Percentiles rank a stretch among this genome's conserved stretches.
These are phyloP conservation scores for Anoplolepis gracilipes DNA, from an alignment of 1,140 invertebrate genomes.

Conservation along the genomic window DNA sequence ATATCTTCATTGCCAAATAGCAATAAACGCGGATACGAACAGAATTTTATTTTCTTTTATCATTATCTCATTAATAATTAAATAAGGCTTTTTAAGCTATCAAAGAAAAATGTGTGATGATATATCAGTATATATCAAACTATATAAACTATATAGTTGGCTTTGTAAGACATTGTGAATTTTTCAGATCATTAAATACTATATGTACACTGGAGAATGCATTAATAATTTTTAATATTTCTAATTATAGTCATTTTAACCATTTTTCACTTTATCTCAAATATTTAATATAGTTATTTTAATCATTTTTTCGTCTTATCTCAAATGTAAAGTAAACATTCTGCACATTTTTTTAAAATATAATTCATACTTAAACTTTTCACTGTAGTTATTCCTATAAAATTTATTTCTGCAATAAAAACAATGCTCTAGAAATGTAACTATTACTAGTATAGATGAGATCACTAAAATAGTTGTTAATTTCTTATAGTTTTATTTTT, in stretches of 20 bases:
- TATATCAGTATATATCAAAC: constrained; percentile 18
- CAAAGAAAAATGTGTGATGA: background rate
- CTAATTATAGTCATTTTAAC: no score
- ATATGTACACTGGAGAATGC: background rate
- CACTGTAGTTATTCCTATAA: constrained; percentile 4
- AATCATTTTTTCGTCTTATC: background rate
- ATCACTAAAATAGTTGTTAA: constrained; percentile 11
- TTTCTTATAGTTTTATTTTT: constrained; percentile 18
- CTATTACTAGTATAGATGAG: constrained; percentile 12
- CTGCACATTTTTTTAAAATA: constrained; percentile 37
- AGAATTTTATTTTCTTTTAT: constrained; percentile 29
- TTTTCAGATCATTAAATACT: background rate
- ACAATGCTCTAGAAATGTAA: constrained; percentile 36
- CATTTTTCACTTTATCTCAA: no score
- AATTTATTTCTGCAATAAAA: constrained; percentile 39
- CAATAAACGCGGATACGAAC: constrained; percentile 35
- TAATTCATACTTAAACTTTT: constrained; percentile 36
- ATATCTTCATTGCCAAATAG: constrained; percentile 45
- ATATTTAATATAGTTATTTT: constrained; percentile 31
- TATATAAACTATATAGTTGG: background rate
- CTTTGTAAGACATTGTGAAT: constrained; percentile 21
- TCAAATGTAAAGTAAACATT: constrained; percentile 45
- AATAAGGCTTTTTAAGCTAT: constrained; percentile 35
- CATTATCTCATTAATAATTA: constrained; percentile 32
- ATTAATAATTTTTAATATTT: no score